Percentiles rank a stretch among this genome's conserved stretches.
These are phyloP conservation scores for Torymus aiolomorphi DNA, from an alignment of 2,888 invertebrate genomes.

Conservation along the genomic window DNA sequence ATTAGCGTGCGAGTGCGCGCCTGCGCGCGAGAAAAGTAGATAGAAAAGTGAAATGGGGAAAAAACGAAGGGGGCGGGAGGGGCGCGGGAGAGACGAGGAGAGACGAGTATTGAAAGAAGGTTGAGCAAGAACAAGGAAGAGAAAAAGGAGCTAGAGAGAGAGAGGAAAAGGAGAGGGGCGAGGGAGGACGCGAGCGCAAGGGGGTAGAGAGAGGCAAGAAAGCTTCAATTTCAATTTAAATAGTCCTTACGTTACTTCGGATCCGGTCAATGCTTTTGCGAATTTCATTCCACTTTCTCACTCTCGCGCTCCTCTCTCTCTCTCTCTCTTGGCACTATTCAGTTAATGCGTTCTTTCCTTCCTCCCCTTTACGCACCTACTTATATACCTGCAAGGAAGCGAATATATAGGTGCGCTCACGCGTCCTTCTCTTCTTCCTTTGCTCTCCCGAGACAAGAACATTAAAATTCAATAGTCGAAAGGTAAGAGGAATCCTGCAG, in stretches of 20 bases:
- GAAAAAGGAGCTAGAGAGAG: constrained; percentile 50
- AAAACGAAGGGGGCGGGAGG: constrained; percentile 10
- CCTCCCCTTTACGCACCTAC: constrained; percentile 47
- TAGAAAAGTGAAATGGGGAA: constrained; percentile 41
- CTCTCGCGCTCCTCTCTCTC: constrained; percentile 9
- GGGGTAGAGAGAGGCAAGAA: constrained; percentile 54
- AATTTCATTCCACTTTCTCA: constrained; percentile 50
- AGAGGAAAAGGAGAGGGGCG: constrained; percentile 1
- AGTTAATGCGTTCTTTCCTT: constrained; percentile 24
- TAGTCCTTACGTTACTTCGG: constrained; percentile 64
- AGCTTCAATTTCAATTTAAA: constrained; percentile 72
- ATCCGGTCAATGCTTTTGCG: constrained; percentile 58
- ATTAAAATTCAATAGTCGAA: constrained; percentile 68
- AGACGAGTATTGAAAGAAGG: constrained; percentile 42
- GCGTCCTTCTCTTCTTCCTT: constrained; percentile 26
- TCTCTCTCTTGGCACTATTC: constrained; percentile 31
- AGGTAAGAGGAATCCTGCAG: constrained; percentile 60
- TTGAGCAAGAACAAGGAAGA: constrained; percentile 38
- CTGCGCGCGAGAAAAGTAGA: constrained; percentile 33
- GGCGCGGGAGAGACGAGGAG: background rate
- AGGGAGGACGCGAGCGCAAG: constrained; percentile 43
- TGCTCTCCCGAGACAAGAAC: constrained; percentile 56
- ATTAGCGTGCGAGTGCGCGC: constrained; percentile 30
- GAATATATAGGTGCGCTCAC: constrained; percentile 7
- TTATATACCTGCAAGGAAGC: constrained; percentile 32